Evolutionary conservation across 2,888 invertebrate genomes (phyloP), one percentile per base, ranked within the genome.

Genomic region (Poecilobothrus nobilitatus): DNA sequence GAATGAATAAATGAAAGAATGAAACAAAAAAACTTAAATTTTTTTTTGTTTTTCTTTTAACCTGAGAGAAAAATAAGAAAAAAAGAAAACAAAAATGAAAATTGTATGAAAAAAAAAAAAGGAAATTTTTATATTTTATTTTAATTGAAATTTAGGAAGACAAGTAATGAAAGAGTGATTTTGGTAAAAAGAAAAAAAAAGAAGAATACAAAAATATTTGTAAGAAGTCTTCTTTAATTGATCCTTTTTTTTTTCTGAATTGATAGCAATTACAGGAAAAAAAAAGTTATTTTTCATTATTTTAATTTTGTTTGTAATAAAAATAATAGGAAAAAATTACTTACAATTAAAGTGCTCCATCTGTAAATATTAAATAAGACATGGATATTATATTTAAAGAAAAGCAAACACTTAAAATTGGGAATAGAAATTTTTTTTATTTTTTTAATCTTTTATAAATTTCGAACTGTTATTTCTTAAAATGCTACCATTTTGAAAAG

Each of bases 81-180:
- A n/a, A 53, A 18, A 53, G 18, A 53, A 4, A 53, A 18, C 7
- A 53, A 53, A 53, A n/a, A 53, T 15, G 15, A 53, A 41, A 41
- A n/a, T n/a, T n/a, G n/a, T n/a, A n/a, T 12, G 18, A n/a, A 3
- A 53, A 18, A 53, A 18, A 53, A 6, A 53, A 53, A 18, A 53
- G 18, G n/a, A 53, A 53, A 53, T 18, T 53, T 27, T 27, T 4
- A 27, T 27, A 5, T 27, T 27, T 27, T 27, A 27, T 18, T 53
- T 53, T 53, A 53, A 53, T 53, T 53, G 53, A 53, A 53, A 53
- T 53, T 53, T 53, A 53, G 53, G 53, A 53, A 12, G 53, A 53
- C 53, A 53, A 53, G 53, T 53, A 53, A 15, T 53, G 53, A 53
- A 53, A 53, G 53, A 53, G 18, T 18, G 18, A 53, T 53, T 53